Evolutionary conservation across 1,140 invertebrate genomes (phyloP), one percentile per base, ranked within the genome.

Genomic region (Pararge aegeria): DNA sequence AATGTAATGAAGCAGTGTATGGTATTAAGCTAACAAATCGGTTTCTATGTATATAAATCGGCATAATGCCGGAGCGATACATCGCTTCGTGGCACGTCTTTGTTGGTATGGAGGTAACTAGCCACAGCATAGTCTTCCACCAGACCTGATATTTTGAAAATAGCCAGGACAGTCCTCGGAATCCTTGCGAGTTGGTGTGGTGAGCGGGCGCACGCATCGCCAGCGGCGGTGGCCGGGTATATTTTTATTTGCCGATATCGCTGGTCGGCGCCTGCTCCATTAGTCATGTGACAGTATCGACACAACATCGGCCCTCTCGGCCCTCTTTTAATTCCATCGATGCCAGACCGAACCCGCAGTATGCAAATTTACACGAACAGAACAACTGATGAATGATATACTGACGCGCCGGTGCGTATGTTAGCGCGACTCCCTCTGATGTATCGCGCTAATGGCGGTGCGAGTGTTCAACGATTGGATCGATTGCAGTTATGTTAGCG

Each of bases 211-310:
- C 18, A 34, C 44, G 59, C 52, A 55, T 40, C 55, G 56, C 64
- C 60, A 61, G 56, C 70, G 70, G 68, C 68, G 74, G 73, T 70
- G 68, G 69, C 60, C 62, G 55, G 62, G 66, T 68, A 75, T 80
- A 80, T 79, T 88, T 86, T 85, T 87, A 84, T 87, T 87, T 78
- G 75, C 73, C 75, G 78, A 79, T 88, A 86, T 88, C 83, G 71
- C 64, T 73, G 80, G 82, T 81, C 82, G 83, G 83, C 83, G 82
- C 80, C 80, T 75, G 78, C 76, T 83, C 86, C 86, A 87, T 89
- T 89, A 89, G 81, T 89, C 83, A 86, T 83, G 77, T 86, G 83
- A 89, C 82, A 84, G 68, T 86, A 89, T 87, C 86, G 79, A 83
- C 79, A 72, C 68, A 75, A 78, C 74, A 89, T 87, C 85, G 79